These are phyloP conservation scores for Idaea biselata DNA, from an alignment of 2,888 invertebrate species.

Conservation along the genomic window DNA sequence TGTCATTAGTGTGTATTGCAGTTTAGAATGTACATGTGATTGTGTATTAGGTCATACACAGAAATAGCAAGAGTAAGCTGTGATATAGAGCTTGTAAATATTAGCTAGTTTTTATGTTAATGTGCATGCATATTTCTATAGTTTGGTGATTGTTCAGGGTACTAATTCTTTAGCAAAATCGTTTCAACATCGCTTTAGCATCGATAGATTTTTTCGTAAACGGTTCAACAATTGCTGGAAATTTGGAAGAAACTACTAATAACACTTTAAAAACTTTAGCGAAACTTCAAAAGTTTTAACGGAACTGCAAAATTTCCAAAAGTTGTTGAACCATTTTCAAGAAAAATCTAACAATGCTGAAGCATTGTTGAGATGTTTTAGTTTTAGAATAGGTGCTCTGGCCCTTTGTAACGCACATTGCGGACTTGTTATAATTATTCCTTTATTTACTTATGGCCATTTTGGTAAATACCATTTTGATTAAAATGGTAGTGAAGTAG, in stretches of 20 bases:
- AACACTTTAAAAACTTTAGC: no score
- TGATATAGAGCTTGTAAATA: slow-evolving; percentile 77
- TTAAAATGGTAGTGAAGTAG: neutral
- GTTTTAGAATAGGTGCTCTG: no score
- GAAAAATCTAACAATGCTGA: no score
- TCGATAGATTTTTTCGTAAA: no score
- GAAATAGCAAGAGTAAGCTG: slow-evolving; percentile 68
- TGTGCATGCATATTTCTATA: slow-evolving; percentile 26
- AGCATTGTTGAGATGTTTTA: no score
- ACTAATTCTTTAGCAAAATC: no score
- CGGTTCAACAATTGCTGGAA: no score
- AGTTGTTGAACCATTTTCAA: no score
- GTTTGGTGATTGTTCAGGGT: neutral
- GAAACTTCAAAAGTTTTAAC: no score
- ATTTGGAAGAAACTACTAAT: no score
- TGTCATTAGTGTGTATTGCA: neutral
- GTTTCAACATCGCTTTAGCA: no score
- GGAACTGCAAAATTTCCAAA: no score
- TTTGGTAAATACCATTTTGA: neutral
- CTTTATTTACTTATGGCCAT: neutral
- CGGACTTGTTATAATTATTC: neutral
- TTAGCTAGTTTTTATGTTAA: slow-evolving; percentile 41
- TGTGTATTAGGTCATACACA: slow-evolving; percentile 29
- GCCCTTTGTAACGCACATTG: neutral
- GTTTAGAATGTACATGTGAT: slow-evolving; percentile 21